phyloP scores from a whole-genome alignment of 53 echinoderm and acorn worm genomes.

The Crossaster papposus region DNA sequence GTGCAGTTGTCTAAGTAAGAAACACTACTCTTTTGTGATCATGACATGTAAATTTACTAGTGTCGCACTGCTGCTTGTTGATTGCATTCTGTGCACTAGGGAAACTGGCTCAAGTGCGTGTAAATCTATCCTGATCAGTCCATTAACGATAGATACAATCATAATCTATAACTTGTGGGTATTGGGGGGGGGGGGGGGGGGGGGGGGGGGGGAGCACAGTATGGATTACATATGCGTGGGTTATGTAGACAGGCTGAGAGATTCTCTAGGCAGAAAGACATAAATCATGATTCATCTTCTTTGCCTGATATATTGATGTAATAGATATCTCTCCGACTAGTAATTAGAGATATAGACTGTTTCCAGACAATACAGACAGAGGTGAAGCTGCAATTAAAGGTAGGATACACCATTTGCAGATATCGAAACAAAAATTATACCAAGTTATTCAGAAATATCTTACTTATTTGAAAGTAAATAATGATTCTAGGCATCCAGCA shows the following conservation, averaged over 20 bases:
- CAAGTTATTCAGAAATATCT: no score
- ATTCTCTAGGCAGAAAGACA: background rate
- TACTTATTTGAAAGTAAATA: no score
- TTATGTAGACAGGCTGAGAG: background rate
- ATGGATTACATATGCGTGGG: constrained; percentile 10
- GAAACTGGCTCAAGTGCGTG: background rate
- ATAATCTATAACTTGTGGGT: constrained; percentile 4
- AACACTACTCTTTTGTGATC: background rate
- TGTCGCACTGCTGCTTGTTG: background rate
- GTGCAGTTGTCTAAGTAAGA: background rate
- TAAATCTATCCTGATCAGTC: constrained; percentile 29
- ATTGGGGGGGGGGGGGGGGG: no score
- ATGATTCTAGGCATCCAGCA: no score
- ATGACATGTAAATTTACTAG: constrained; percentile 5
- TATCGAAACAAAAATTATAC: no score
- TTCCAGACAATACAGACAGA: background rate
- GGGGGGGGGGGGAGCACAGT: background rate
- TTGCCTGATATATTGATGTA: constrained; percentile 39
- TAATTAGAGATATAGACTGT: background rate
- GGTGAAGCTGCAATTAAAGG: constrained; percentile 29
- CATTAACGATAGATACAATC: constrained; percentile 50
- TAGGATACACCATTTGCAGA: no score
- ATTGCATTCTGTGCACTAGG: background rate
- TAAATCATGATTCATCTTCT: constrained; percentile 46
- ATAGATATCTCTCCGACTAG: constrained; percentile 21